These are phyloP conservation scores for Laothoe populi DNA, from an alignment of 2,888 invertebrate species.

Conservation along the genomic window DNA sequence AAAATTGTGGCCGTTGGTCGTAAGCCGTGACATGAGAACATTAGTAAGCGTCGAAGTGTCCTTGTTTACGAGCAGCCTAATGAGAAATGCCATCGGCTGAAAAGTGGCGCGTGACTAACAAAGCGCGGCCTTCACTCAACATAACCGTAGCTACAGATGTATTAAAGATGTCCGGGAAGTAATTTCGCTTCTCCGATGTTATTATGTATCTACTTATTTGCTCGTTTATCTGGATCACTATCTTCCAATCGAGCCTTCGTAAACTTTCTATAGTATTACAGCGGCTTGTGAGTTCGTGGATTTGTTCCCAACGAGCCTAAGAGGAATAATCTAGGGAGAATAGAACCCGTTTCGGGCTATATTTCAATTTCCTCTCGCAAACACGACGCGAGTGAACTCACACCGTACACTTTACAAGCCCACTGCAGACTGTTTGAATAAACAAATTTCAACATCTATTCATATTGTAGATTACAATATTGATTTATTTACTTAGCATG, in stretches of 20 bases:
- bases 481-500: neutral
- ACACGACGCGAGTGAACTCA: slow-evolving; percentile 32
- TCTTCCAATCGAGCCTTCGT: neutral
- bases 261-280: neutral
- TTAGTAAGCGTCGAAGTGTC: slow-evolving; percentile 74
- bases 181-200: slow-evolving; percentile 43
- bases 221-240: slow-evolving; percentile 30
- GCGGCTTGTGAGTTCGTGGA: neutral
- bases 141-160: slow-evolving; percentile 37
- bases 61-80: slow-evolving; percentile 76
- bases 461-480: neutral
- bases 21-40: slow-evolving; percentile 70
- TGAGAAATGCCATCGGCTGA: slow-evolving; percentile 67
- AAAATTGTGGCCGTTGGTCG: slow-evolving; percentile 66
- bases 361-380: slow-evolving; percentile 65
- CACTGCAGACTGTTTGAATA: slow-evolving; percentile 17
- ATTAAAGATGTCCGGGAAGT: slow-evolving; percentile 48
- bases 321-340: slow-evolving; percentile 64
- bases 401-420: slow-evolving; percentile 12
- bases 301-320: slow-evolving; percentile 34
- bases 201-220: slow-evolving; percentile 37
- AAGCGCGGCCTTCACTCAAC: slow-evolving; percentile 29
- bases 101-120: slow-evolving; percentile 65
- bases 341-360: slow-evolving; percentile 56
- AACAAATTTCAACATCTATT: slow-evolving; percentile 20